phyloP scores from a whole-genome alignment of 2,113 vertebrate species.

The Paraplagusia blochii region DNA sequence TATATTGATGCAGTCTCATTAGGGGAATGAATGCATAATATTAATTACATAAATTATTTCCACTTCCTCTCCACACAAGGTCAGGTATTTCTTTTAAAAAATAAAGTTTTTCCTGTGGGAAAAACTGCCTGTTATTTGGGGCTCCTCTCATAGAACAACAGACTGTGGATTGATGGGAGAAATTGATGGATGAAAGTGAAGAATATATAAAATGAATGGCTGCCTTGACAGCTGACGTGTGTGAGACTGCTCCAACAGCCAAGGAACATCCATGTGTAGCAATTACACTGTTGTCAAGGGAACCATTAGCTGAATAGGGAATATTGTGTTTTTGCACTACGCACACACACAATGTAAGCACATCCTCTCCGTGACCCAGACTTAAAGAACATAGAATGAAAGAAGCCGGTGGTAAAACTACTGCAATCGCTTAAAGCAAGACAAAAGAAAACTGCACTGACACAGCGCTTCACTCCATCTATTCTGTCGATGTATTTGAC shows the following conservation, averaged over 20 bases:
- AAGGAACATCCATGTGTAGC: slow-evolving; percentile 31
- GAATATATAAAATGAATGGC: slow-evolving; percentile 6
- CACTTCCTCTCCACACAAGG: too few relatives aligned
- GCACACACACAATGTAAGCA: not conserved
- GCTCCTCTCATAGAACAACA: too few relatives aligned
- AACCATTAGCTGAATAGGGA: slow-evolving; percentile 50
- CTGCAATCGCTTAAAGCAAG: not conserved
- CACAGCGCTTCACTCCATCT: not conserved
- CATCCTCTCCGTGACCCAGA: slow-evolving; percentile 11
- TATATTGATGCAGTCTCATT: too few relatives aligned
- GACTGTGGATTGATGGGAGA: too few relatives aligned
- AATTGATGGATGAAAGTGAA: not conserved
- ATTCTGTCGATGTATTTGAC: slow-evolving; percentile 5
- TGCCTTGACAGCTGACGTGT: slow-evolving; percentile 33
- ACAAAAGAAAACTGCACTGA: slow-evolving; percentile 2
- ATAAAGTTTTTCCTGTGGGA: too few relatives aligned
- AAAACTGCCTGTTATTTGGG: too few relatives aligned
- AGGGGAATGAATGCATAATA: too few relatives aligned
- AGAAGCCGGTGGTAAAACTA: not conserved
- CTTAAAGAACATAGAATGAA: not conserved
- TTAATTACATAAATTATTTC: too few relatives aligned
- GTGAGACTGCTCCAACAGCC: slow-evolving; percentile 28
- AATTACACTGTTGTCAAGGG: slow-evolving; percentile 60
- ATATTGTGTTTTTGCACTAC: slow-evolving; percentile 27
- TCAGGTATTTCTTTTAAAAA: too few relatives aligned